Conservation (phyloP, 2,113 vertebrate genomes). For the Reinhardtius hippoglossoides region DNA sequence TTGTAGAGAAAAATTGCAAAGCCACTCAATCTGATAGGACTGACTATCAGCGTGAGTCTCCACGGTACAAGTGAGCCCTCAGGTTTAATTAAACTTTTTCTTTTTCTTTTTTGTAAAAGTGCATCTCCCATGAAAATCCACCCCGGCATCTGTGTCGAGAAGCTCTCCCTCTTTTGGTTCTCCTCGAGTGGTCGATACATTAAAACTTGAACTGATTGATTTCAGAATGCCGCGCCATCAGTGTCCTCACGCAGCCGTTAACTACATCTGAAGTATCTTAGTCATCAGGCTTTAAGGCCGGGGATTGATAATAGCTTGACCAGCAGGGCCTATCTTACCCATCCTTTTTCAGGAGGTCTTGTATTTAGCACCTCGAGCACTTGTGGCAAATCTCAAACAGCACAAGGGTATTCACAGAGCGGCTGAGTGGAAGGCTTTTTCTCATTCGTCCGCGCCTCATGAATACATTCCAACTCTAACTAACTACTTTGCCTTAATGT, state of each 20-base stretch:
- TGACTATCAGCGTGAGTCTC: slow-evolving; percentile 65
- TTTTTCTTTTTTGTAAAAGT: slow-evolving; percentile 67
- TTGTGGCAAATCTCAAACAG: slow-evolving; percentile 82
- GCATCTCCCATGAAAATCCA: slow-evolving; percentile 80
- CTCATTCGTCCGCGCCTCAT: slow-evolving; percentile 78
- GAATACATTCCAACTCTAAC: slow-evolving; percentile 84
- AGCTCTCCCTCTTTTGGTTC: slow-evolving; percentile 75
- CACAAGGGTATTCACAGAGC: slow-evolving; percentile 81
- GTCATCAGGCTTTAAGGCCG: slow-evolving; percentile 82
- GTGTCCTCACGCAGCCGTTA: slow-evolving; percentile 78
- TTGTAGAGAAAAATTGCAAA: slow-evolving; percentile 65
- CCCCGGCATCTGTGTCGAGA: slow-evolving; percentile 76
- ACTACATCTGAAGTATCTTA: slow-evolving; percentile 84
- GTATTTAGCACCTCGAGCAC: slow-evolving; percentile 80
- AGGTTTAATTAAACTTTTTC: slow-evolving; percentile 85
- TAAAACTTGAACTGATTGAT: slow-evolving; percentile 88
- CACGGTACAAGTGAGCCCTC: slow-evolving; percentile 76
- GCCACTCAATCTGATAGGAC: slow-evolving; percentile 70
- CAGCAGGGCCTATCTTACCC: slow-evolving; percentile 82
- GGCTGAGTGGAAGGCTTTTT: slow-evolving; percentile 82
- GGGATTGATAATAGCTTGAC: slow-evolving; percentile 87
- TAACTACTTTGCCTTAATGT: slow-evolving; percentile 83
- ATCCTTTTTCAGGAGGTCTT: slow-evolving; percentile 84
- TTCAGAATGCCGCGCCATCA: slow-evolving; percentile 80
- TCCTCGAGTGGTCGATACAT: slow-evolving; percentile 83